phyloP scores from a whole-genome alignment of 2,888 invertebrate species.

The Polymixis lichenea region DNA sequence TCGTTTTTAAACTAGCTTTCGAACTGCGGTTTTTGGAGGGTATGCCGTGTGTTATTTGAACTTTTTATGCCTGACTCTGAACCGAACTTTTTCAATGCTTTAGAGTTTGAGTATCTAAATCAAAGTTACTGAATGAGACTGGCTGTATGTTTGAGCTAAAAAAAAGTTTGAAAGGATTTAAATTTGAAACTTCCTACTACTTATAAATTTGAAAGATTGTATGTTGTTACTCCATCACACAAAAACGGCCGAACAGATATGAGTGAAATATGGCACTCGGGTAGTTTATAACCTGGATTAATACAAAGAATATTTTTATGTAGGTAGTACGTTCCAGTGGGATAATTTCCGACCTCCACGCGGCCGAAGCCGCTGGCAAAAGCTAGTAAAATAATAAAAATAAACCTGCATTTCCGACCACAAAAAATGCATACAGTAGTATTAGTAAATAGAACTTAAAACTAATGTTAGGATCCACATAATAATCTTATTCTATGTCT shows the following conservation, averaged over 20 bases:
- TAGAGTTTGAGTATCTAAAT: constrained; percentile 4
- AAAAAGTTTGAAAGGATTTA: not conserved
- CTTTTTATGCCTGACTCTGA: constrained; percentile 27
- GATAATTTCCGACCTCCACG: too few species aligned
- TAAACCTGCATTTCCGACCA: not conserved
- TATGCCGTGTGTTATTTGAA: constrained; percentile 8
- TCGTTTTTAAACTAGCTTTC: constrained; percentile 31
- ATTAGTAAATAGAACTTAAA: not conserved
- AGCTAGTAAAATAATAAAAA: too few species aligned
- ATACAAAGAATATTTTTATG: too few species aligned
- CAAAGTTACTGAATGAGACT: constrained; percentile 14
- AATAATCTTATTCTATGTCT: too few species aligned
- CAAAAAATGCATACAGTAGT: not conserved
- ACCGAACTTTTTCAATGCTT: constrained; percentile 14
- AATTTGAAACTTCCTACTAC: not conserved
- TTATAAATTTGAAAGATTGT: too few species aligned
- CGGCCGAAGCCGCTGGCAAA: too few species aligned
- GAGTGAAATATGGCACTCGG: too few species aligned
- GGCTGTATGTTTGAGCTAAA: not conserved
- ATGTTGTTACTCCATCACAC: too few species aligned
- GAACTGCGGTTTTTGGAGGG: constrained; percentile 31
- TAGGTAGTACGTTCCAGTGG: too few species aligned
- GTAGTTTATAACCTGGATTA: too few species aligned
- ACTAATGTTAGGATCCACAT: not conserved
- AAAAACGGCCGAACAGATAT: too few species aligned